phyloP scores from a whole-genome alignment of 2,113 vertebrate genomes.

The Dipodomys ordii region DNA sequence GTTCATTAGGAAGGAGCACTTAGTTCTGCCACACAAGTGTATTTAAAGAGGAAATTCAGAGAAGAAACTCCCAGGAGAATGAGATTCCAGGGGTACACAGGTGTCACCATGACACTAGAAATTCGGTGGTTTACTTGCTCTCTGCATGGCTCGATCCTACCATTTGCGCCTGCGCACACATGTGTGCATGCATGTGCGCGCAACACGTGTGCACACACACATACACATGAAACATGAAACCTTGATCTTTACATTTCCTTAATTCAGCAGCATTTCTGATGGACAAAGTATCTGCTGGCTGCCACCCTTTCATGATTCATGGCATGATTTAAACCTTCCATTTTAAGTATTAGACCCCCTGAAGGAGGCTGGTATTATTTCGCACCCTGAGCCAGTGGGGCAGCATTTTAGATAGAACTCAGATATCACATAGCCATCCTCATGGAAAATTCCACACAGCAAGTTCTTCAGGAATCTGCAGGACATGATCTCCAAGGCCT shows the following conservation, averaged over 20 bases:
- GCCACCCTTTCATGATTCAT: background rate
- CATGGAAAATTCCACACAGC: background rate
- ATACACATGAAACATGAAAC: too few relatives aligned
- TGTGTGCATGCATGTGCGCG: too few relatives aligned
- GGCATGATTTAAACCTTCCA: background rate
- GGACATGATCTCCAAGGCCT: too few relatives aligned
- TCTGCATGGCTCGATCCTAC: background rate
- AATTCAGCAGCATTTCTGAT: background rate
- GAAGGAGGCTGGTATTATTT: background rate
- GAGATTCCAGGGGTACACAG: background rate
- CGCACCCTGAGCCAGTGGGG: background rate
- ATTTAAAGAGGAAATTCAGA: background rate
- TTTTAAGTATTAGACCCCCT: background rate
- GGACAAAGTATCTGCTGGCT: too few relatives aligned
- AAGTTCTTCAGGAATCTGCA: background rate
- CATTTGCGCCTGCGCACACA: too few relatives aligned
- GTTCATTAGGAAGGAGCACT: background rate
- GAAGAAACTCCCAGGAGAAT: background rate
- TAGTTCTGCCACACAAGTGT: background rate
- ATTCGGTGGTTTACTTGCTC: background rate
- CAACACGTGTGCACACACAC: too few relatives aligned
- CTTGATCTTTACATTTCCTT: background rate
- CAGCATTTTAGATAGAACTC: background rate
- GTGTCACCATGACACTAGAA: background rate
- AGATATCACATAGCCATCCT: rapidly evolving